Evolutionary conservation across 2,113 vertebrate genomes (phyloP).

Genomic region (Cephalopholis sonnerati): DNA sequence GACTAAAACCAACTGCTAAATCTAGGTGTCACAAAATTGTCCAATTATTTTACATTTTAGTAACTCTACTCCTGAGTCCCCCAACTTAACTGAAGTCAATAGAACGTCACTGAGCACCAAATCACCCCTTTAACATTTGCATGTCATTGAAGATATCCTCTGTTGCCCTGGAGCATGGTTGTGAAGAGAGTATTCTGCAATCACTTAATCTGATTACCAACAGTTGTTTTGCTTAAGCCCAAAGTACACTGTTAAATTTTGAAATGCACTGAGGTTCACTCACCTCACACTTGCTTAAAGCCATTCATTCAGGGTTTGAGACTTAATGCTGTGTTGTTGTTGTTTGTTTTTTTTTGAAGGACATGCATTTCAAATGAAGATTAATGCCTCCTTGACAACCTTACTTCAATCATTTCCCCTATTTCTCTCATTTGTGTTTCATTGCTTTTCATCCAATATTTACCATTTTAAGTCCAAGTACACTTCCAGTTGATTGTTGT

Average conservation of each 20-base stretch:
- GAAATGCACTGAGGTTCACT: background rate
- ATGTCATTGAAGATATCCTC: background rate
- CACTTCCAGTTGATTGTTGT: constrained; percentile 7
- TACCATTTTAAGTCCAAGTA: background rate
- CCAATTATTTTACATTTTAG: no score
- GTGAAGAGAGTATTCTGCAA: background rate
- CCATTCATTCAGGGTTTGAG: background rate
- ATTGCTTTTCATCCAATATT: background rate
- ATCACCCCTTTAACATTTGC: background rate
- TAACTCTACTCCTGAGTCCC: background rate
- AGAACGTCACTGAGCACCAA: background rate
- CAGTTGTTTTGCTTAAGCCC: background rate
- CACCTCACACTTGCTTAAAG: background rate
- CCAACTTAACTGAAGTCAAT: background rate
- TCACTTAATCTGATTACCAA: background rate
- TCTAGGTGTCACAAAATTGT: no score
- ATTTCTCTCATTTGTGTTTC: background rate
- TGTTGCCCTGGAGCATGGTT: background rate
- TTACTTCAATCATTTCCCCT: background rate
- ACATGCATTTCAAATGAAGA: background rate
- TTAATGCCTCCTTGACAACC: background rate
- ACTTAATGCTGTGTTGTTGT: no score
- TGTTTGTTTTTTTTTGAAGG: background rate
- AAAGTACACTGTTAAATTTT: background rate
- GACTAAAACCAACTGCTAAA: no score